Conservation (phyloP, 2,113 vertebrate species). For the Tachuris rubrigastra region DNA sequence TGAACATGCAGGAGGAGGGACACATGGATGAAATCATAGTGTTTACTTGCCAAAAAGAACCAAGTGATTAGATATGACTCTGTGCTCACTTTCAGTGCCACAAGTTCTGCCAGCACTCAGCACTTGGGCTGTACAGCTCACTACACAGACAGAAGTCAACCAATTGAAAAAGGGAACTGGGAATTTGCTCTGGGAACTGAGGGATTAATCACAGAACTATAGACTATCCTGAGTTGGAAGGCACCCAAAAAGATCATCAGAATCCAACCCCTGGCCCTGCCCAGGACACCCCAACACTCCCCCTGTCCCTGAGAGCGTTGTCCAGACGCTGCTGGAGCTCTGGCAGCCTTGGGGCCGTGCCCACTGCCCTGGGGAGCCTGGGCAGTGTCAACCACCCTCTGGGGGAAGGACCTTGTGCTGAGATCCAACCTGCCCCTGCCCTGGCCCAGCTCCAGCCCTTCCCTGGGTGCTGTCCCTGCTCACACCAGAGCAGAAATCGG, state of each 20-base stretch:
- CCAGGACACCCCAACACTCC: not conserved
- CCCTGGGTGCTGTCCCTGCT: not conserved
- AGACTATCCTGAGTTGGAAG: not conserved
- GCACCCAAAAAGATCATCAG: not conserved
- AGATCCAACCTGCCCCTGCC: fast-evolving
- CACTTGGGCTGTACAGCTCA: not conserved
- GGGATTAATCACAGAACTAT: not conserved
- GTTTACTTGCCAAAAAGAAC: not conserved
- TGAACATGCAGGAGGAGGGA: not conserved
- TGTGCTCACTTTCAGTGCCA: not conserved
- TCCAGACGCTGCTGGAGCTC: not conserved
- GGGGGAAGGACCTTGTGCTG: not conserved
- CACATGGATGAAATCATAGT: not conserved
- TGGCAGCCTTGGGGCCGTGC: not conserved
- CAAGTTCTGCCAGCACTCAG: not conserved
- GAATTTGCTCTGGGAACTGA: not conserved
- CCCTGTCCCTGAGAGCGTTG: fast-evolving
- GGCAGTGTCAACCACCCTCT: not conserved
- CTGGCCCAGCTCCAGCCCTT: not conserved
- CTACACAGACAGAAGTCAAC: not conserved
- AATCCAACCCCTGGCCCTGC: not conserved
- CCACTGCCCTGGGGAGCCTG: not conserved
- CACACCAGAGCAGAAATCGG: not conserved
- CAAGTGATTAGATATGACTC: not conserved
- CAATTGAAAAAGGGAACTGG: not conserved